Evolutionary conservation across 2,113 vertebrate species (phyloP).

Genomic region (human (Homo sapiens)): GRCh38 chr16:20160501-20161000

Average conservation of each 20-base stretch:
- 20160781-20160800: slow-evolving; percentile 85
- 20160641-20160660: slow-evolving; percentile 30
- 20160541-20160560: too few species aligned
- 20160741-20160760: slow-evolving; percentile 88
- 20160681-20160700: slow-evolving; percentile 65
- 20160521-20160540: too few species aligned
- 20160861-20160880: slow-evolving; percentile 83
- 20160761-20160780: slow-evolving; percentile 71
- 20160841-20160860: slow-evolving; percentile 88
- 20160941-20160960: slow-evolving; percentile 85
- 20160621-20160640: slow-evolving; percentile 57
- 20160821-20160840: slow-evolving; percentile 80
- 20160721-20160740: slow-evolving; percentile 71
- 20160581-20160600: too few species aligned
- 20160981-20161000: slow-evolving; percentile 95
- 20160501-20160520: too few species aligned
- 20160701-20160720: slow-evolving; percentile 72
- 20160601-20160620: not conserved
- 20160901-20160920: slow-evolving; percentile 72
- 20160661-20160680: slow-evolving; percentile 54
- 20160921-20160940: slow-evolving; percentile 89
- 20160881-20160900: slow-evolving; percentile 79
- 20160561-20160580: too few species aligned
- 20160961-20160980: slow-evolving; percentile 86
- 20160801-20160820: slow-evolving; percentile 95